Evolutionary conservation across 2,888 invertebrate species (phyloP), one percentile per base, ranked within the genome.

Genomic region (Campopleginae sp.): DNA sequence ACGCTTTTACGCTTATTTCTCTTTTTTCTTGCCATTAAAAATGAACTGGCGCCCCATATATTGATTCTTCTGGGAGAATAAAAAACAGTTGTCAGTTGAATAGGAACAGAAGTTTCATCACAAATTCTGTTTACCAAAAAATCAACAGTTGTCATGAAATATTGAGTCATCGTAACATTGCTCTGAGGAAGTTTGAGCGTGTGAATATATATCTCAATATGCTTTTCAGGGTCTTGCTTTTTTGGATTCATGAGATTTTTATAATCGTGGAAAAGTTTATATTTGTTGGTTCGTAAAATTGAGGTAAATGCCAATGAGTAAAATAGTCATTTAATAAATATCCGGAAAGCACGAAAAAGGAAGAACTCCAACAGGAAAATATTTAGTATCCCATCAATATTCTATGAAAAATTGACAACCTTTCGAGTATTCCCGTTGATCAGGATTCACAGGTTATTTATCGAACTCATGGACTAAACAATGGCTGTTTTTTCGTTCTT

Each of bases 21-120:
- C 14, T 44, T 33, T 51, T n/a, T 58, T 33, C 54, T 48, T 31
- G 44, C 23, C 42, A 58, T 84, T 74, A 77, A 54, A 54, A 6
- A 42, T 31, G 38, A 78, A 78, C n/a, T 31, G 27, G 44, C 63
- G 54, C 78, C 79, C 75, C 54, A 23, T 79, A 70, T 75, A 79
- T 79, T 31, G 84, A 78, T 74, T 77, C 66, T 33, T 54, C 31
- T 23, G 23, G 10, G 23, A 27, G 8, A 10, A 38, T 17, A 65
- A 42, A 42, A 48, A 23, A 66, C 5, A 58, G 10, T 54, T 10
- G 23, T 8, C 23, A 8, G 19, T 51, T 51, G 23, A 54, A 23
- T 10, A 23, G 10, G 19, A 19, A 10, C 2, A 54, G 6, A 54
- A 65, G 7, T 19, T 4, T n/a, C 42, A 10, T 72, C 10, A 2